phyloP scores from a whole-genome alignment of 2,888 invertebrate species.

The Copidosoma aretas region DNA sequence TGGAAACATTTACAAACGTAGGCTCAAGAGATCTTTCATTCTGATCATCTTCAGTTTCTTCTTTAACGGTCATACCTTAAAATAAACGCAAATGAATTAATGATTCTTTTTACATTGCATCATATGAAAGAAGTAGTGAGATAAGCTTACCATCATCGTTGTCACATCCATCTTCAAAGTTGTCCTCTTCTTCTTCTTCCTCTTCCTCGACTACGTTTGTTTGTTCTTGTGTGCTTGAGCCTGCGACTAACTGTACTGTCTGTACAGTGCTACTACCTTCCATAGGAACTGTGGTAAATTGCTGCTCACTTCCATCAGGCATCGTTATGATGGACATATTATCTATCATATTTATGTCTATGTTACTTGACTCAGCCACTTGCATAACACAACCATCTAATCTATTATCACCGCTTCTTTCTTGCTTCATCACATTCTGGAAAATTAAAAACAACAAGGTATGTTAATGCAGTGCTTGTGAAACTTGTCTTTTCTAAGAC shows the following conservation, averaged over 20 bases:
- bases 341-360: conserved; percentile 59
- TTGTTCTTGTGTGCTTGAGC: conserved; percentile 53
- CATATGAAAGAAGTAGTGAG: not conserved
- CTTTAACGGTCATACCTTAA: conserved; percentile 59
- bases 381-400: conserved; percentile 58
- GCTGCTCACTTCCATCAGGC: conserved; percentile 54
- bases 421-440: conserved; percentile 58
- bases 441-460: conserved; percentile 16
- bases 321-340: conserved; percentile 54
- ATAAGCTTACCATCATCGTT: conserved; percentile 51
- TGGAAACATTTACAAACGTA: conserved; percentile 59
- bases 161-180: conserved; percentile 59
- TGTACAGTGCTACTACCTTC: conserved; percentile 55
- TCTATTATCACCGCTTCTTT: conserved; percentile 55
- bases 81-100: not conserved
- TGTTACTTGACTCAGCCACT: conserved; percentile 54
- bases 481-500: too few relatives aligned
- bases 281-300: conserved; percentile 61
- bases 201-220: conserved; percentile 54
- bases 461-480: not conserved
- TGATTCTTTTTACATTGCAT: not conserved
- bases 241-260: conserved; percentile 56
- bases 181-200: conserved; percentile 57
- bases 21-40: conserved; percentile 47
- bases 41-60: conserved; percentile 58